Percentiles rank a stretch among this genome's conserved stretches.
phyloP scores from a whole-genome alignment of 2,888 invertebrate genomes.

The Pseudoips prasinana region DNA sequence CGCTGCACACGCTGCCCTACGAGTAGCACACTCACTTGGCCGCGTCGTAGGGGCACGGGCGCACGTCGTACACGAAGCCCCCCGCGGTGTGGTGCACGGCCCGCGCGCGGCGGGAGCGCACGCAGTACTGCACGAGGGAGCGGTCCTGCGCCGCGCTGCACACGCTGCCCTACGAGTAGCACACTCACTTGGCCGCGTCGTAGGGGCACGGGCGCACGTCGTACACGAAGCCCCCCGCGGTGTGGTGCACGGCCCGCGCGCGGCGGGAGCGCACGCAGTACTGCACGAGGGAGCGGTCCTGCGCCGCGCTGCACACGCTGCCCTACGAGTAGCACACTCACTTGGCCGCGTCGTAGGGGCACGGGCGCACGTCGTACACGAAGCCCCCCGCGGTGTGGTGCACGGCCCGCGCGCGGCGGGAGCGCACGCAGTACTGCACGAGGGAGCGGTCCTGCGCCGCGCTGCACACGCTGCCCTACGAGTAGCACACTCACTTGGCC shows the following conservation, averaged over 20 bases:
- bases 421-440: conserved; percentile 70
- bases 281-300: conserved; percentile 82
- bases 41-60: conserved; percentile 87
- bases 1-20: conserved; percentile 82
- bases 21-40: no score
- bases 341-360: conserved; percentile 87
- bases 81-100: conserved; percentile 81
- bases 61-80: conserved; percentile 84
- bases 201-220: conserved; percentile 84
- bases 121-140: conserved; percentile 72
- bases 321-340: conserved; percentile 56
- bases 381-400: conserved; percentile 85
- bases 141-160: conserved; percentile 86
- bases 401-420: conserved; percentile 48
- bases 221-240: conserved; percentile 85
- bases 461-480: conserved; percentile 83
- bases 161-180: no score
- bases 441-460: conserved; percentile 83
- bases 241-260: conserved; percentile 66
- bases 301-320: conserved; percentile 82
- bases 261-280: conserved; percentile 62
- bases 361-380: conserved; percentile 83
- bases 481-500: no score
- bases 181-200: no score
- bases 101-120: conserved; percentile 52